Base-by-base conservation (phyloP, 2,113 vertebrate genomes). In the Sinosuthora webbiana region DNA sequence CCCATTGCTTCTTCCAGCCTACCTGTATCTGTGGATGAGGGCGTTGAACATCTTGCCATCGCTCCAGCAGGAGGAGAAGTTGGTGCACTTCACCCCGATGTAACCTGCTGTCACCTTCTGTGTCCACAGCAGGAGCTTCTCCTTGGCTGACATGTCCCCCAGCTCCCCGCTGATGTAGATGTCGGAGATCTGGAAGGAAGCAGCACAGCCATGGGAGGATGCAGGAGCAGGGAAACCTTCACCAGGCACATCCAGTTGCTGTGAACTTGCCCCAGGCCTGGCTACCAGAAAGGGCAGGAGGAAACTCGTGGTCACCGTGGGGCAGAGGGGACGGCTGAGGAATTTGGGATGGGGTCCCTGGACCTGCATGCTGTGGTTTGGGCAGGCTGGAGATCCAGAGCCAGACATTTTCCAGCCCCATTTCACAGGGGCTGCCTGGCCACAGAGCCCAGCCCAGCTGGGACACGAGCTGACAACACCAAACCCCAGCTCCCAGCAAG, bases 1-100 rank as follows among this genome's bases (percentile, higher is more conserved):
- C 19, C 25, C 10, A 1, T 5, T 19, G 57, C 84, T 50, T 27
- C 55, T 21, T 15, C 65, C 64, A n/a, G 44, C 70, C 41, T 41
- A 99, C 99, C 99, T 99, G 98, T 99, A 99, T 98, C 98, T 98
- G 97, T 99, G 99, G 97, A 99, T 99, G 94, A 99, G 98, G 14
- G 99, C 99, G n/a, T 99, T 99, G 98, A 99, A 99, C 98, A 99
- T 98, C 97, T 98, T 99, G 71, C 99, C 99, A 55, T 99, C 97
- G 68, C 98, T 99, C 99, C 99, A 99, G 95, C 98, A 99, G 0
- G 99, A 99, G 14, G 98, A 99, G 98, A 99, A 99, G 98, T 99
- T 99, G 98, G 97, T 97, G 67, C 99, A 99, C 94, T 99, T 99
- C n/a, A 99, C 96, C 74, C 99, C 99, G 9, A 98, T 97, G 95